Evolutionary conservation across 23 tunicate genomes (phyloP).

Genomic region (Trididemnum miniatum): DNA sequence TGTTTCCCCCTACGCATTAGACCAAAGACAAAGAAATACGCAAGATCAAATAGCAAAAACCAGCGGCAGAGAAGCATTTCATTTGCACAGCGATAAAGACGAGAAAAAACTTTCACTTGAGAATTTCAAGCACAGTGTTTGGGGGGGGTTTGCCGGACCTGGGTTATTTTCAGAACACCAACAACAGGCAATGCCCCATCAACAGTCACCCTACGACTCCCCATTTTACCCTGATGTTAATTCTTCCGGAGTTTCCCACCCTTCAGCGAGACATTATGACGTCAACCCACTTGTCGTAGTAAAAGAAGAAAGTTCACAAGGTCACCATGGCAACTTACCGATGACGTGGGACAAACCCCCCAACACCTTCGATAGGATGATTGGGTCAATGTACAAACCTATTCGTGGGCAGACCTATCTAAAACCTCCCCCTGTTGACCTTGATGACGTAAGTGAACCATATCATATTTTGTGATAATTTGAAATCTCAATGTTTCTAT

Average conservation of each 20-base stretch:
- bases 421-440: slow-evolving; percentile 68
- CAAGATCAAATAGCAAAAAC: background rate
- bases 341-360: slow-evolving; percentile 18
- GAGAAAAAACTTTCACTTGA: background rate
- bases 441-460: slow-evolving; percentile 52
- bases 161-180: slow-evolving; percentile 4
- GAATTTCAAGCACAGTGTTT: slow-evolving; percentile 10
- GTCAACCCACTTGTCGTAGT: slow-evolving; percentile 29
- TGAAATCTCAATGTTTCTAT: too few relatives aligned
- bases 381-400: slow-evolving; percentile 22
- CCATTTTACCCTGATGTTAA: slow-evolving; percentile 3
- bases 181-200: slow-evolving; percentile 19
- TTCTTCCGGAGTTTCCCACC: background rate
- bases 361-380: slow-evolving; percentile 9
- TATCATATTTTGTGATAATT: too few relatives aligned
- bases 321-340: background rate
- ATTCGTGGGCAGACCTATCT: slow-evolving; percentile 28
- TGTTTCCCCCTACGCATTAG: slow-evolving; percentile 5
- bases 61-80: background rate
- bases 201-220: slow-evolving; percentile 7
- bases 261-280: slow-evolving; percentile 29
- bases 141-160: slow-evolving; percentile 20
- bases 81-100: background rate
- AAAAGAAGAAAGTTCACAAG: slow-evolving; percentile 17
- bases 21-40: background rate